Percentiles rank a stretch among this genome's conserved stretches.
Conservation (phyloP, 30 jellyfish, hydroid and myxozoan genomes). For the Mastigias papua region DNA sequence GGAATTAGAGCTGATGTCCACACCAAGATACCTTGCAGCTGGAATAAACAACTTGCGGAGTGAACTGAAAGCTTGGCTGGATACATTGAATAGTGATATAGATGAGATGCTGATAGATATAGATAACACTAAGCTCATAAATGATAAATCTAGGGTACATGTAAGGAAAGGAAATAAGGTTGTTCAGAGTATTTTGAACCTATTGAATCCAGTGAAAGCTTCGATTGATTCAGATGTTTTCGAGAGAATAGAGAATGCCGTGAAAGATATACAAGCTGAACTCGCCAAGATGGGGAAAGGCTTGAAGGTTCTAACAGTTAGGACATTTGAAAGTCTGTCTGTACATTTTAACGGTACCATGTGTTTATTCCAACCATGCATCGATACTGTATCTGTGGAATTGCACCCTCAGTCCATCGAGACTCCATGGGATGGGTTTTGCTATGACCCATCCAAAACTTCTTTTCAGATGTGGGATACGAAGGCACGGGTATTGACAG, state of each 20-base stretch:
- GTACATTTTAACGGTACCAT: constrained; percentile 77
- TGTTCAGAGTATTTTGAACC: not conserved
- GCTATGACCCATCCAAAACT: constrained; percentile 77
- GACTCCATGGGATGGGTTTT: constrained; percentile 72
- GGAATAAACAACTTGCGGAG: not conserved
- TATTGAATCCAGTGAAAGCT: not conserved
- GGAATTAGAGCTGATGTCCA: constrained; percentile 27
- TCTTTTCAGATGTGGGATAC: constrained; percentile 95
- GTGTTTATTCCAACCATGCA: constrained; percentile 88
- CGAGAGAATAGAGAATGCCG: constrained; percentile 33
- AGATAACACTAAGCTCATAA: constrained; percentile 47
- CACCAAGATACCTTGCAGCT: constrained; percentile 19
- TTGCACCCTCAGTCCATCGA: constrained; percentile 71
- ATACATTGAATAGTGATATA: constrained; percentile 51
- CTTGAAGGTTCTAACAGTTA: constrained; percentile 18
- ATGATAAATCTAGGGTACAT: constrained; percentile 49
- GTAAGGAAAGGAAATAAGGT: constrained; percentile 53
- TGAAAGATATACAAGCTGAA: constrained; percentile 25
- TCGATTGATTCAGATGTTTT: constrained; percentile 19
- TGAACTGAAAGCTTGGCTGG: constrained; percentile 55
- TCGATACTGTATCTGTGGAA: constrained; percentile 28
- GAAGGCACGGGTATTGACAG: constrained; percentile 22
- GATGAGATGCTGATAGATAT: constrained; percentile 29
- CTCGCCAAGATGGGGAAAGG: constrained; percentile 54
- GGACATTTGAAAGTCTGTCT: constrained; percentile 51